Conservation (phyloP, 2,113 vertebrate genomes). For the Vidua chalybeata region DNA sequence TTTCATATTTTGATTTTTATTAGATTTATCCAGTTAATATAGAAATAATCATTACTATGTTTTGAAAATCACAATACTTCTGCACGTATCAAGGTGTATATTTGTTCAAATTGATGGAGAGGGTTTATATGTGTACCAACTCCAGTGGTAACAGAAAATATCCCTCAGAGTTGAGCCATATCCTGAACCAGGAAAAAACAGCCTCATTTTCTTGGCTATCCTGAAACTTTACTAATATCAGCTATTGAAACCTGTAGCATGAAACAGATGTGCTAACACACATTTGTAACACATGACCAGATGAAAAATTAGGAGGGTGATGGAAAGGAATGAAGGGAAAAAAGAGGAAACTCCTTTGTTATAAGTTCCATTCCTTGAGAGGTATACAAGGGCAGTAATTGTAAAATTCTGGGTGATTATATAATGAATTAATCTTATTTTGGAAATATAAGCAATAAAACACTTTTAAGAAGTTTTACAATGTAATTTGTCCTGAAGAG, state of each 20-base stretch:
- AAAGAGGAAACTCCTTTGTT: background rate
- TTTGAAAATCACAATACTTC: background rate
- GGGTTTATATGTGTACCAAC: background rate
- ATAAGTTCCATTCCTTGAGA: background rate
- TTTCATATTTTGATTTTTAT: background rate
- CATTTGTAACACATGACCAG: background rate
- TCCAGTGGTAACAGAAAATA: background rate
- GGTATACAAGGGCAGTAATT: background rate
- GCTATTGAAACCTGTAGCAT: background rate
- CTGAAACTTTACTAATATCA: background rate
- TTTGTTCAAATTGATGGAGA: background rate
- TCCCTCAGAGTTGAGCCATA: background rate
- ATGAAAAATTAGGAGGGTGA: background rate
- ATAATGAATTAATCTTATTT: background rate
- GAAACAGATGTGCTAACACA: background rate
- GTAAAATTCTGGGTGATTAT: background rate
- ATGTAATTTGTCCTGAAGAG: background rate
- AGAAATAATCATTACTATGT: background rate
- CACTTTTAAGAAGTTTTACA: background rate
- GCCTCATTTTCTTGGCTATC: background rate
- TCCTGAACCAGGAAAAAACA: background rate
- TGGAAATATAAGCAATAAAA: background rate
- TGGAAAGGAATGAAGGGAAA: background rate
- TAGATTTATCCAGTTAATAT: background rate
- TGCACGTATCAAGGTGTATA: background rate